phyloP scores from a whole-genome alignment of 2,888 invertebrate genomes.

The Drosophila lutescens region DNA sequence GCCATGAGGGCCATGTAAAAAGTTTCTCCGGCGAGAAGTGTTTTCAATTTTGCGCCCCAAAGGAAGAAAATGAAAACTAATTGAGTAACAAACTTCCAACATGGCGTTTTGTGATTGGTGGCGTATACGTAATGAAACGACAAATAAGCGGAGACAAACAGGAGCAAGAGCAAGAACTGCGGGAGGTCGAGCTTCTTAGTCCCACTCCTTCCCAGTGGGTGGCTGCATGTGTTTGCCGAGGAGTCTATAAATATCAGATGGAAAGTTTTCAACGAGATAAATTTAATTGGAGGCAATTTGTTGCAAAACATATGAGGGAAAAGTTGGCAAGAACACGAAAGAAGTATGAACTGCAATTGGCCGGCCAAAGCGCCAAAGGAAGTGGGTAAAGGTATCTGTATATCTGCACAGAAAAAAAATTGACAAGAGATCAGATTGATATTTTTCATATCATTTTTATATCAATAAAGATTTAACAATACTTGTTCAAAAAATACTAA shows the following conservation, averaged over 20 bases:
- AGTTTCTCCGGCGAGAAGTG: slow-evolving; percentile 64
- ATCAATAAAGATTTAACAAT: no score
- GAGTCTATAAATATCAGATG: slow-evolving; percentile 80
- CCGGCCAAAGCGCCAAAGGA: slow-evolving; percentile 36
- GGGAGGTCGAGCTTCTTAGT: slow-evolving; percentile 12
- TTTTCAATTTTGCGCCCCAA: slow-evolving; percentile 71
- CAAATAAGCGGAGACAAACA: slow-evolving; percentile 65
- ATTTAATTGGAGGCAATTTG: slow-evolving; percentile 82
- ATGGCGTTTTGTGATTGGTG: slow-evolving; percentile 74
- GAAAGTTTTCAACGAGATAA: slow-evolving; percentile 82
- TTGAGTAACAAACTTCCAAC: slow-evolving; percentile 80
- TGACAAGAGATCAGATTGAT: no score
- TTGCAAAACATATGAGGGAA: slow-evolving; percentile 66
- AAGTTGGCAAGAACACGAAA: slow-evolving; percentile 58
- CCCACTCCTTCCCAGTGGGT: neutral
- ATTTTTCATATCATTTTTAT: no score
- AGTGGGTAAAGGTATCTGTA: slow-evolving; percentile 47
- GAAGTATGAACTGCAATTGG: slow-evolving; percentile 77
- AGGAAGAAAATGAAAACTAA: slow-evolving; percentile 77
- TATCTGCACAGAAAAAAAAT: no score
- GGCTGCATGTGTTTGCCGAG: slow-evolving; percentile 13
- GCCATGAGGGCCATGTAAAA: slow-evolving; percentile 59
- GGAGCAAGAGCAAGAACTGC: slow-evolving; percentile 33
- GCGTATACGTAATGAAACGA: slow-evolving; percentile 75
- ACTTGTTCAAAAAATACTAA: no score